Conservation (phyloP, 2,797 vertebrate genomes). For the Sebastes trivittatus region DNA sequence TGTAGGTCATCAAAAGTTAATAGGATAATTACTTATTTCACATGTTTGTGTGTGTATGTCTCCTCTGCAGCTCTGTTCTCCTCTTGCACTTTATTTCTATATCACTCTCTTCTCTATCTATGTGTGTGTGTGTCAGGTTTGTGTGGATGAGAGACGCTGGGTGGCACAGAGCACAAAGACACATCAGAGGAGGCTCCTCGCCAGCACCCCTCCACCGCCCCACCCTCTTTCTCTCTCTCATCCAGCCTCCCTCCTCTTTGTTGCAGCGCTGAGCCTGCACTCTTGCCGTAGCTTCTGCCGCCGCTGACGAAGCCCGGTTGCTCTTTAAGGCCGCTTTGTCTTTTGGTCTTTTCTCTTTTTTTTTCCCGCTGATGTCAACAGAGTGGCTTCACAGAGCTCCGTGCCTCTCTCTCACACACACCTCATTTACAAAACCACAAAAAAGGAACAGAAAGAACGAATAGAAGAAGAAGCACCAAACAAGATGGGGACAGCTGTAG, state of each 20-base stretch:
- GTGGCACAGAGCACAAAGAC: conserved; percentile 72
- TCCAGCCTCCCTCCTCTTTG: conserved; percentile 73
- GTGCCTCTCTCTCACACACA: conserved; percentile 55
- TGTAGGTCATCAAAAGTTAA: conserved; percentile 80
- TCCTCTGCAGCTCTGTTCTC: conserved; percentile 40
- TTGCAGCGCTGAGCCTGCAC: conserved; percentile 82
- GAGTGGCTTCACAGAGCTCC: conserved; percentile 80
- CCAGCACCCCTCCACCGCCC: conserved; percentile 26
- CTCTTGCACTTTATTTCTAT: conserved; percentile 46
- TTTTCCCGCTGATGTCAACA: conserved; percentile 85
- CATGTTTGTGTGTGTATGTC: conserved; percentile 44
- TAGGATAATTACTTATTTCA: conserved; percentile 81
- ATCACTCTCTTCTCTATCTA: conserved; percentile 16
- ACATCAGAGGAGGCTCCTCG: conserved; percentile 73
- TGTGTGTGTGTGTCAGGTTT: conserved; percentile 24
- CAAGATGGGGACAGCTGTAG: conserved; percentile 72
- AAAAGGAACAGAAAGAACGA: conserved; percentile 61
- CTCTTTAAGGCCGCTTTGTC: conserved; percentile 78
- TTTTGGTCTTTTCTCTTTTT: conserved; percentile 61
- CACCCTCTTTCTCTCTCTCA: conserved; percentile 41
- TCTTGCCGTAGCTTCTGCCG: conserved; percentile 68
- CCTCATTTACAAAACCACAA: conserved; percentile 83
- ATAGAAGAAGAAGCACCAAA: conserved; percentile 61
- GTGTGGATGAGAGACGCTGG: conserved; percentile 64
- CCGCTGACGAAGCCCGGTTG: conserved; percentile 66